Evolutionary conservation across 2,888 invertebrate species (phyloP), one percentile per base, ranked within the genome.

Genomic region (Halictus quadricinctus): DNA sequence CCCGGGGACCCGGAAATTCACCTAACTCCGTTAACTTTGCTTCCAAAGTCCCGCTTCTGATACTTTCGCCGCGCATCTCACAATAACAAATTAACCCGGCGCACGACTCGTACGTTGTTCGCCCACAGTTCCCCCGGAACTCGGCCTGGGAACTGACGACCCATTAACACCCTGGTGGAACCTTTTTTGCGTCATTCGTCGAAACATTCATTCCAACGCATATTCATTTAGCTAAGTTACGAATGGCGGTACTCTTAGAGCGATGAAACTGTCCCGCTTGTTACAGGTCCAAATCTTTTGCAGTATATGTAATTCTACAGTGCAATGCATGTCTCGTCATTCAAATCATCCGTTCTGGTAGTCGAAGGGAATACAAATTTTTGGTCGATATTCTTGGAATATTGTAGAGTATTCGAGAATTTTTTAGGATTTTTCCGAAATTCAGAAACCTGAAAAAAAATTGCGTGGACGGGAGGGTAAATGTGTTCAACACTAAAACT

Each of bases 21-120:
- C 77, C 82, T 79, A 84, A 84, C 79, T 58, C 78, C 29, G 82
- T 83, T 83, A 84, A 83, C 83, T 84, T 82, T 25, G 36, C 77
- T 83, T 82, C 46, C 54, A 64, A 75, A 75, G 84, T 84, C 70
- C 29, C 60, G 74, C 54, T 66, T 58, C 72, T 79, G 78, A 83
- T 84, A 82, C 75, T 82, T 79, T 76, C 29, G 36, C 41, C 74
- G 50, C 72, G 15, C 72, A 48, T 79, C 82, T 75, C 46, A 54
- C 41, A 66, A 79, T 83, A 84, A 84, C 84, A 72, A 83, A 84
- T 76, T 84, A 84, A 83, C 75, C 48, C 46, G 48, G 29, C 48
- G n/a, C 21, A 66, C 72, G 21, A 36, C 36, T 48, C 50, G 50
- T n/a, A 48, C 72, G 54, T 41, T 50, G 54, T 41, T 50, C 72